Base-by-base conservation (phyloP, 1,140 invertebrate species). In the Caligus rogercresseyi region DNA sequence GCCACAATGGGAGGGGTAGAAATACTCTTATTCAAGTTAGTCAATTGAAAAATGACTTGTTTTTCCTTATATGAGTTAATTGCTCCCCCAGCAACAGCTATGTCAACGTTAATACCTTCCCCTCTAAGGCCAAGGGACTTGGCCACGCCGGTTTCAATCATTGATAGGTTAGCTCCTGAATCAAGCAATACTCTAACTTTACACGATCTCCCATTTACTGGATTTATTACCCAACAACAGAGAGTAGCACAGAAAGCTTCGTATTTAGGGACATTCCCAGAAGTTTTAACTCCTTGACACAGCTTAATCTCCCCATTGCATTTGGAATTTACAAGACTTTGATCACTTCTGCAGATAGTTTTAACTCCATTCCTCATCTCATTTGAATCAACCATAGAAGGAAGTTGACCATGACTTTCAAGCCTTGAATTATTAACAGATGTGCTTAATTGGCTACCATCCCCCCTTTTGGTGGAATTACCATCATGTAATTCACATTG, bases 121-220 rank as follows among this genome's bases (percentile, higher is more conserved):
- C 54, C 3, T 2, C 24, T n/a, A 4, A 56, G 20, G 3, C 24
- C n/a, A 15, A 25, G 19, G 4, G 11, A 2, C 14, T 18, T 56
- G 1, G 54, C 15, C 14, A 14, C 14, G 2, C 15, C 16, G 4
- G 1, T 1, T 21, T 3, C 3, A 2, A 56, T 56, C 54, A 56
- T 21, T 20, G 19, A 3, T 21, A 18, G 19, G 24, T 56, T 56
- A 20, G 15, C 54, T 21, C 54, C 54, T 3, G 54, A 56, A 56
- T 56, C 18, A 13, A 56, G 18, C n/a, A 56, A 25, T n/a, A 20
- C 20, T n/a, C 54, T 1, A 56, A 56, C 54, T 14, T 56, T 56
- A 56, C 20, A 43, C n/a, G 31, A 43, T n/a, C n/a, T 43, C n/a
- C 31, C 31, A 43, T 43, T 43, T 43, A 43, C 31, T 11, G n/a